These are phyloP conservation scores for Amyelois transitella DNA, from an alignment of 1,140 invertebrate genomes.

Conservation along the genomic window DNA sequence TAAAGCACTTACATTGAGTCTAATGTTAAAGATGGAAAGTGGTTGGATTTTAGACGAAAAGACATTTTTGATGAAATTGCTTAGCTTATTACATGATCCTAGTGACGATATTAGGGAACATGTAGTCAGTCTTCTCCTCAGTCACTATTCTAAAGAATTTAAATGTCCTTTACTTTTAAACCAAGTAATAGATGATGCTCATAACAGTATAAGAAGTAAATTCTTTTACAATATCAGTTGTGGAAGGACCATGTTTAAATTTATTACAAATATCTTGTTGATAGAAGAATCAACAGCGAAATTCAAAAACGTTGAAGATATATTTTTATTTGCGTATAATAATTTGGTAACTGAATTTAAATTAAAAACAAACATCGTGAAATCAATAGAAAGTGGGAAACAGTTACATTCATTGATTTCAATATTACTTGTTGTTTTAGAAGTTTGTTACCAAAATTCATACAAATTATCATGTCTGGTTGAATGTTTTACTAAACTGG, in stretches of 20 bases:
- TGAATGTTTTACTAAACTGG: conserved; percentile 28
- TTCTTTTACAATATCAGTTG: conserved; percentile 59
- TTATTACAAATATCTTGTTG: conserved; percentile 38
- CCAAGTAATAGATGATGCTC: conserved; percentile 34
- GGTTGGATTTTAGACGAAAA: conserved; percentile 30
- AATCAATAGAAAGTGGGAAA: conserved; percentile 54
- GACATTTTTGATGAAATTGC: conserved; percentile 32
- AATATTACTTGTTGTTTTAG: conserved; percentile 39
- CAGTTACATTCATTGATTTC: conserved; percentile 56
- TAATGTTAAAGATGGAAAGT: conserved; percentile 25
- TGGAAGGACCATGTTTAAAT: conserved; percentile 50
- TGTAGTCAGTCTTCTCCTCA: conserved; percentile 35
- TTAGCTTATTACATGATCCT: conserved; percentile 45
- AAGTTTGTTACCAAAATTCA: conserved; percentile 29
- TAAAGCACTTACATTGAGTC: conserved; percentile 19
- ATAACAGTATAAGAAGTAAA: conserved; percentile 40
- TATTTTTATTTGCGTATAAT: conserved; percentile 43
- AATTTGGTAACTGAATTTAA: conserved; percentile 34
- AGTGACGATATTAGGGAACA: conserved; percentile 51
- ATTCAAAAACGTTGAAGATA: conserved; percentile 40
- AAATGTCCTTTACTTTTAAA: conserved; percentile 16
- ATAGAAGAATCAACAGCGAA: conserved; percentile 12
- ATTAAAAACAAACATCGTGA: conserved; percentile 36
- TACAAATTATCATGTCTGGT: conserved; percentile 27
- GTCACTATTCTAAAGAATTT: conserved; percentile 33